These are phyloP conservation scores for Byasa hedistus DNA, from an alignment of 2,888 invertebrate genomes.

Conservation along the genomic window DNA sequence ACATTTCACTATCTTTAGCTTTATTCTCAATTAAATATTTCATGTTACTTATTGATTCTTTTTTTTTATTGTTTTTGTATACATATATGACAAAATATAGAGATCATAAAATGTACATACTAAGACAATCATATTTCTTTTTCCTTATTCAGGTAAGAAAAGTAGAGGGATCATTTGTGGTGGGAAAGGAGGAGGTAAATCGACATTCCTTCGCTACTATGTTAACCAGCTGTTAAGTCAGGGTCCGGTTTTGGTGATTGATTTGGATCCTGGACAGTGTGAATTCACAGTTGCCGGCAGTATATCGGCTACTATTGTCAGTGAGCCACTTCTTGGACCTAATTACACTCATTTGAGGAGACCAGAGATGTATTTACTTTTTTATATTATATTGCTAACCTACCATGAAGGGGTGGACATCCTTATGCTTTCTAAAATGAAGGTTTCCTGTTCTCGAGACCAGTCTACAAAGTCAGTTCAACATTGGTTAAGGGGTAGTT, in stretches of 20 bases:
- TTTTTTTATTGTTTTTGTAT: too few relatives aligned
- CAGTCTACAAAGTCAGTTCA: too few relatives aligned
- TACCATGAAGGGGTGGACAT: too few relatives aligned
- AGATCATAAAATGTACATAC: too few relatives aligned
- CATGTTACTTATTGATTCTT: too few relatives aligned
- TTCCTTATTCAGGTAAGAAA: neutral
- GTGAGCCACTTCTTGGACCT: constrained; percentile 86
- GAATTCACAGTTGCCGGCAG: constrained; percentile 93
- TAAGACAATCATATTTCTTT: neutral
- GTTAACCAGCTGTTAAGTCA: constrained; percentile 83
- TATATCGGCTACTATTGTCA: constrained; percentile 84
- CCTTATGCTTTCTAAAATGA: too few relatives aligned
- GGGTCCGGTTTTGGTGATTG: constrained; percentile 84
- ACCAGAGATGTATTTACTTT: constrained; percentile 77
- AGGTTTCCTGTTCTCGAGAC: too few relatives aligned
- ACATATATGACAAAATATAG: too few relatives aligned
- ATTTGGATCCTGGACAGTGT: constrained; percentile 95
- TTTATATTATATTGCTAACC: too few relatives aligned
- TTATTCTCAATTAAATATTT: too few relatives aligned
- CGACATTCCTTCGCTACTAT: constrained; percentile 87
- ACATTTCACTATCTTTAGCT: too few relatives aligned
- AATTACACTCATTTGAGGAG: constrained; percentile 85
- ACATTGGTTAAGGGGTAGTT: too few relatives aligned
- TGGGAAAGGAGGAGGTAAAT: constrained; percentile 93
- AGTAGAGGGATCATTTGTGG: constrained; percentile 74